Evolutionary conservation across 2,113 vertebrate species (phyloP).

Genomic region (Suricata suricatta): DNA sequence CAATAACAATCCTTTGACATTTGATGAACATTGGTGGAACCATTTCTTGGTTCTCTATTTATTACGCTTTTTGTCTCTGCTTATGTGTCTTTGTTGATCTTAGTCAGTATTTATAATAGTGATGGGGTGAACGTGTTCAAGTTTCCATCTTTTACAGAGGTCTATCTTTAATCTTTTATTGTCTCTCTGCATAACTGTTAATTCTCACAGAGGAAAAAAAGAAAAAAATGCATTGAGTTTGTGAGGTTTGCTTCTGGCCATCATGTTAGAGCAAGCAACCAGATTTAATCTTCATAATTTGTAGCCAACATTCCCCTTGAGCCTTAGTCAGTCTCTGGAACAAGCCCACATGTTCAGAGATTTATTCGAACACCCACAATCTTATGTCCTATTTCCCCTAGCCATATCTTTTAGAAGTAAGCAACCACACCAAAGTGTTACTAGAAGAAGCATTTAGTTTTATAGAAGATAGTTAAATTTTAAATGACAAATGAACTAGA

Average conservation of each 20-base stretch:
- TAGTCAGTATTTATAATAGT: neutral
- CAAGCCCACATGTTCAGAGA: neutral
- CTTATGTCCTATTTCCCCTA: neutral
- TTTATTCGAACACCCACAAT: conserved; percentile 31
- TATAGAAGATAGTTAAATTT: conserved; percentile 54
- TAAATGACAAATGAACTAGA: conserved; percentile 59
- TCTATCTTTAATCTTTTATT: neutral
- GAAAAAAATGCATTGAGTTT: neutral
- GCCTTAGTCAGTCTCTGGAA: neutral
- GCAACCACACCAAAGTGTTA: conserved; percentile 22
- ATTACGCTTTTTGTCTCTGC: neutral
- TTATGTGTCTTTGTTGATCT: neutral
- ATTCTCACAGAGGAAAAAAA: conserved; percentile 4
- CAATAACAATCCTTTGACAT: neutral
- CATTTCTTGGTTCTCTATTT: neutral
- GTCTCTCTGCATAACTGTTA: neutral
- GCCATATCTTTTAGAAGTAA: conserved; percentile 9
- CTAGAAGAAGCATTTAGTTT: conserved; percentile 60
- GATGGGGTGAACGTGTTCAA: neutral
- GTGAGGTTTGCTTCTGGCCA: neutral
- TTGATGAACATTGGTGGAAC: neutral
- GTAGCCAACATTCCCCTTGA: neutral
- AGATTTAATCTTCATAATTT: conserved; percentile 15
- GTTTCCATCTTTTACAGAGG: neutral
- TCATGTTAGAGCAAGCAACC: neutral